Evolutionary conservation across 1,140 invertebrate species (phyloP).

Genomic region (Drosophila orena): DNA sequence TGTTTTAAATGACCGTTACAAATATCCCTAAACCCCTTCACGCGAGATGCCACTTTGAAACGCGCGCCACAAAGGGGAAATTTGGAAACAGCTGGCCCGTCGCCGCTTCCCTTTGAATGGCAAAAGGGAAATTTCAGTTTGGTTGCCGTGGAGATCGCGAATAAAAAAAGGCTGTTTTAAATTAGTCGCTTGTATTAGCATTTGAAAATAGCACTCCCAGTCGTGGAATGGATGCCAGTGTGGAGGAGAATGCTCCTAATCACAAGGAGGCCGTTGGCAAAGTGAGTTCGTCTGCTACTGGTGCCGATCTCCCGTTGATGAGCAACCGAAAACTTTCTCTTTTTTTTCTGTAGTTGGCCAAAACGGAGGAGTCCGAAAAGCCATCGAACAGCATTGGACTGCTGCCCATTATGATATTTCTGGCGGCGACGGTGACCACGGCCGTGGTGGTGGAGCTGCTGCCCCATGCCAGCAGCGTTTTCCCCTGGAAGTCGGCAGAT

Average conservation of each 20-base stretch:
- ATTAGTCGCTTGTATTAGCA: slow-evolving; percentile 13
- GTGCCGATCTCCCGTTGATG: too few relatives aligned
- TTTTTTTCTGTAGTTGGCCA: slow-evolving; percentile 43
- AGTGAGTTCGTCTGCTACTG: slow-evolving; percentile 5
- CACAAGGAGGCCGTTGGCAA: background rate
- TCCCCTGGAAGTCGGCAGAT: slow-evolving; percentile 3
- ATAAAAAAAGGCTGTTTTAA: slow-evolving; percentile 41
- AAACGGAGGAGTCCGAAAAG: slow-evolving; percentile 15
- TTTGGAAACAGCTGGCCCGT: background rate
- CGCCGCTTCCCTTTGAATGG: slow-evolving; percentile 20
- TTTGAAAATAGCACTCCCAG: slow-evolving; percentile 9
- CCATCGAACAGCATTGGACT: slow-evolving; percentile 33
- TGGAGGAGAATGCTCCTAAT: slow-evolving; percentile 9
- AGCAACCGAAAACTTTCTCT: slow-evolving; percentile 42
- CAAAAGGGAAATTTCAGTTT: slow-evolving; percentile 30
- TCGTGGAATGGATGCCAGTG: slow-evolving; percentile 28
- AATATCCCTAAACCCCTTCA: background rate
- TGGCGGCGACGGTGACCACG: slow-evolving; percentile 58
- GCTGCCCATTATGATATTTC: slow-evolving; percentile 59
- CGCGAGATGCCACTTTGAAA: slow-evolving; percentile 8
- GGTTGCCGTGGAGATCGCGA: slow-evolving; percentile 29
- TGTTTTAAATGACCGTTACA: slow-evolving; percentile 80
- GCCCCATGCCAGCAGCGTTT: slow-evolving; percentile 28
- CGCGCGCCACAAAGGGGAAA: slow-evolving; percentile 11
- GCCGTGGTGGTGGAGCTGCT: slow-evolving; percentile 65